phyloP scores from a whole-genome alignment of 2,888 invertebrate genomes.

The Idaea aversata region DNA sequence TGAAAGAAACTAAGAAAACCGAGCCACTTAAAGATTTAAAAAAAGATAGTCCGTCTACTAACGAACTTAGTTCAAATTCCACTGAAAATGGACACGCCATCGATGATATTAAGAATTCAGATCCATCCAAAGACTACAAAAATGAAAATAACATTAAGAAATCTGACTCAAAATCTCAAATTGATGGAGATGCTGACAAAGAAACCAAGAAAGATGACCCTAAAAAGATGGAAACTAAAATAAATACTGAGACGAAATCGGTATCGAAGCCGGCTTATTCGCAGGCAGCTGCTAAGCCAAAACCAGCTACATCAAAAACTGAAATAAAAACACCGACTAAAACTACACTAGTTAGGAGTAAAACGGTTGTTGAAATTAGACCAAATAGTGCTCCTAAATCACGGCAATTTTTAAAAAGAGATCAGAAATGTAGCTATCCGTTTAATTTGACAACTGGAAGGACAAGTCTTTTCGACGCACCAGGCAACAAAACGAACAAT shows the following conservation, averaged over 20 bases:
- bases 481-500: slow-evolving; percentile 37
- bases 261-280: slow-evolving; percentile 67
- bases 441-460: slow-evolving; percentile 75
- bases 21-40: slow-evolving; percentile 3
- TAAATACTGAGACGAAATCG: slow-evolving; percentile 41
- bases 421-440: slow-evolving; percentile 70
- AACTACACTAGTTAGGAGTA: slow-evolving; percentile 57
- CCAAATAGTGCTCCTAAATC: slow-evolving; percentile 46
- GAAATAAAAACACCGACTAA: slow-evolving; percentile 58
- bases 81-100: background rate
- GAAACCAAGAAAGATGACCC: slow-evolving; percentile 43
- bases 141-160: slow-evolving; percentile 10
- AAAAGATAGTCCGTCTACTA: background rate
- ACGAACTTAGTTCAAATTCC: background rate
- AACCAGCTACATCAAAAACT: slow-evolving; percentile 51
- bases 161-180: slow-evolving; percentile 13
- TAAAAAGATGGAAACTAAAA: slow-evolving; percentile 33
- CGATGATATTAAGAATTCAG: slow-evolving; percentile 9
- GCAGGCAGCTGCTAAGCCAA: slow-evolving; percentile 76
- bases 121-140: slow-evolving; percentile 8
- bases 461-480: slow-evolving; percentile 65
- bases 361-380: slow-evolving; percentile 71
- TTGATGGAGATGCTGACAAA: slow-evolving; percentile 33
- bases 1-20: slow-evolving; percentile 37
- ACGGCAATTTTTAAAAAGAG: slow-evolving; percentile 54